Base-by-base conservation (phyloP, 1,140 invertebrate genomes). In the Phocides pigmalion region DNA sequence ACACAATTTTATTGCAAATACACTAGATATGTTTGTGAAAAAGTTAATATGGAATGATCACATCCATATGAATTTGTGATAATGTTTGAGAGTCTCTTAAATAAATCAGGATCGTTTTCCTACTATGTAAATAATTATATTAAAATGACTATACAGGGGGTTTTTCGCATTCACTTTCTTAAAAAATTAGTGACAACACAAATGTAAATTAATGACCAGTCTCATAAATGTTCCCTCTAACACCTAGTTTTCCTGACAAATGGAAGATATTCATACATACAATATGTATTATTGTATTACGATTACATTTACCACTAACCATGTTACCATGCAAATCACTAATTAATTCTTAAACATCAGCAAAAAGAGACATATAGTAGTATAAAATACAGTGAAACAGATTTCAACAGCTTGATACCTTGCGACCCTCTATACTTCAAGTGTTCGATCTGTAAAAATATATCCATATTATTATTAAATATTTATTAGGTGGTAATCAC, bases 71-170 rank as follows among this genome's bases (percentile, higher is more conserved):
- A 58, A 44, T 58, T 58, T 44, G 54, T 58, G 54, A 58, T 58
- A 46, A 32, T 12, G 54, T 58, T 58, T 9, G 39, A 58, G 54
- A n/a, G n/a, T 37, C 37, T 58, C 11, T 42, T 56, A 56, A 25
- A 51, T n/a, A 56, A 56, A n/a, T 56, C 16, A 58, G 46, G 54
- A 58, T 58, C 54, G 12, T 58, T 46, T 46, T 58, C 22, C 54
- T 46, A 46, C 14, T 28, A 58, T 25, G 12, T 46, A 58, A 44
- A 44, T 54, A 17, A n/a, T n/a, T n/a, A n/a, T n/a, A n/a, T n/a
- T n/a, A n/a, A 12, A 22, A 15, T 56, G 53, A 16, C 8, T 56
- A 37, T 28, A 28, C 9, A 22, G 22, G 32, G 11, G 0, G 3
- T 35, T 4, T 32, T 32, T 9, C 4, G 9, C 32, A 32, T 44